A percentile compares a stretch with the other conserved stretches of the same genome.
Evolutionary conservation across 2,797 vertebrate species (phyloP).

Genomic region (Schizopygopsis pylzovi): DNA sequence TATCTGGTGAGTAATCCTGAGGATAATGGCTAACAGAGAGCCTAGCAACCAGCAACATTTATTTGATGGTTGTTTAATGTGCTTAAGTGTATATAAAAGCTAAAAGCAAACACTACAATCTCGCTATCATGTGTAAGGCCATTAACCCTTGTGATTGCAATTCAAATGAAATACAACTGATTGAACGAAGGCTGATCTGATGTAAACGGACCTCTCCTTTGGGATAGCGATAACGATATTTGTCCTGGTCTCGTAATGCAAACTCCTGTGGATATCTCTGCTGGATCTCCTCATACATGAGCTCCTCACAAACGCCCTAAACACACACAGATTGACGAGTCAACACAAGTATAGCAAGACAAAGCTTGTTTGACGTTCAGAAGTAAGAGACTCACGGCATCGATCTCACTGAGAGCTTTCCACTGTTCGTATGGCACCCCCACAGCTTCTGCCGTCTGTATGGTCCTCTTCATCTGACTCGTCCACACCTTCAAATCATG

Average conservation of each 20-base stretch:
- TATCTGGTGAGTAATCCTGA: slow-evolving; percentile 1
- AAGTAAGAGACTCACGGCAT: slow-evolving; percentile 83
- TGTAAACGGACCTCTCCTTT: slow-evolving; percentile 90
- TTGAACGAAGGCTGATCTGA: not conserved
- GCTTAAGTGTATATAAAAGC: not conserved
- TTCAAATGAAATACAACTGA: not conserved
- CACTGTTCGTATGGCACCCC: slow-evolving; percentile 95
- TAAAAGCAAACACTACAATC: not conserved
- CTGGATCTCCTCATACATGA: slow-evolving; percentile 98
- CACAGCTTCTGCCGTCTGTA: slow-evolving; percentile 95
- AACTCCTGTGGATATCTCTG: slow-evolving; percentile 91
- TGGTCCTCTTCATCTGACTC: slow-evolving; percentile 99
- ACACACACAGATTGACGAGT: not conserved
- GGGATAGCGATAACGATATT: slow-evolving; percentile 97
- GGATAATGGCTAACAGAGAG: slow-evolving; percentile 57
- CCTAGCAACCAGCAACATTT: slow-evolving; percentile 59
- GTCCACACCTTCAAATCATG: slow-evolving; percentile 97
- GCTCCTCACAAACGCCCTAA: slow-evolving; percentile 96
- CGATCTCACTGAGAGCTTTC: slow-evolving; percentile 98
- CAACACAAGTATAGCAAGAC: not conserved
- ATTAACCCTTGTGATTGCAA: not conserved
- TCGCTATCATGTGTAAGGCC: not conserved
- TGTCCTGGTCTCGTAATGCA: slow-evolving; percentile 97
- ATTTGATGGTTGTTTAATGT: slow-evolving; percentile 30
- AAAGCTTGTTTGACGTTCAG: not conserved